phyloP scores from a whole-genome alignment of 2,888 invertebrate genomes.

The Lucinisca nassula region DNA sequence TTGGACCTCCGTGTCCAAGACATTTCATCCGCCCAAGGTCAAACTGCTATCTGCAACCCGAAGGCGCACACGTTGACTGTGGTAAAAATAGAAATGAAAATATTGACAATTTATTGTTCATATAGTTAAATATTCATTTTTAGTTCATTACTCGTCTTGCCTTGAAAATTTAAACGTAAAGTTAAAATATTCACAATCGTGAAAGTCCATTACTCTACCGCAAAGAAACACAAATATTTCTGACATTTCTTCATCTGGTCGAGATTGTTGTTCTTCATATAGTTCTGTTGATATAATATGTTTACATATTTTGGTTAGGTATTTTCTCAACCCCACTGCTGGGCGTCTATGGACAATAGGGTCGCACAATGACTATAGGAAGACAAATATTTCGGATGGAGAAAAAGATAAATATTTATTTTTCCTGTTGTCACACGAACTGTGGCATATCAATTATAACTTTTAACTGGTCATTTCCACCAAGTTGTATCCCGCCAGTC shows the following conservation, averaged over 20 bases:
- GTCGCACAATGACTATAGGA: neutral
- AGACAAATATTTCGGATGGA: conserved; percentile 11
- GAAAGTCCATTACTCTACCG: neutral
- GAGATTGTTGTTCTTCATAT: conserved; percentile 45
- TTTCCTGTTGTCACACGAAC: conserved; percentile 8
- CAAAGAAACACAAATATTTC: neutral
- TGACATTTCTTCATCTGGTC: conserved; percentile 32
- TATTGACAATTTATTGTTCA: neutral
- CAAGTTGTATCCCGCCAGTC: neutral
- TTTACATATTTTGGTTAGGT: conserved; percentile 46
- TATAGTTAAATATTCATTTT: neutral
- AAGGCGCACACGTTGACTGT: no score
- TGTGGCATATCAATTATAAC: conserved; percentile 10
- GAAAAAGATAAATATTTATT: neutral
- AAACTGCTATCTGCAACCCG: no score
- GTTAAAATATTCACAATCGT: neutral
- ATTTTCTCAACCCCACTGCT: conserved; percentile 63
- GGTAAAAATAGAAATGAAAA: conserved; percentile 6
- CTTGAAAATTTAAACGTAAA: neutral
- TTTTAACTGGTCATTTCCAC: neutral
- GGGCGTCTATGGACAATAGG: neutral
- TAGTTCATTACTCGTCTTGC: neutral
- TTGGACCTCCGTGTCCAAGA: no score
- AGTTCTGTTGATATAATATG: conserved; percentile 39
- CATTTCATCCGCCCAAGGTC: no score